These are phyloP conservation scores for Tachina grossa DNA, from an alignment of 2,888 invertebrate species.

Conservation along the genomic window DNA sequence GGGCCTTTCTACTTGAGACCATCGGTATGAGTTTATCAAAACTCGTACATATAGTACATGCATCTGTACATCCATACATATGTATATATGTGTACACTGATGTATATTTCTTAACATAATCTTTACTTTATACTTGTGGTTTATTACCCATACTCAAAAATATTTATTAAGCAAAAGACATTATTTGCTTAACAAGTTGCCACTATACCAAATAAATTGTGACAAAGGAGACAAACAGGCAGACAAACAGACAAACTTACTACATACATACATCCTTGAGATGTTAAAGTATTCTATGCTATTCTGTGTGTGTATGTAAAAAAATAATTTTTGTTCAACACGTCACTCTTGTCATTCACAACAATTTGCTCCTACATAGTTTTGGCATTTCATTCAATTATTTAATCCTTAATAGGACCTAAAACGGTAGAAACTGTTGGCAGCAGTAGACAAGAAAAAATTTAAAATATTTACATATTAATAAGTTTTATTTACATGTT, in stretches of 20 bases:
- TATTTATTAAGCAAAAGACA: constrained; percentile 13
- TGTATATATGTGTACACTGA: not conserved
- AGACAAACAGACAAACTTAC: not conserved
- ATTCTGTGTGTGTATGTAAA: constrained; percentile 4
- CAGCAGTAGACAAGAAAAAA: not conserved
- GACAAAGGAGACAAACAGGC: not conserved
- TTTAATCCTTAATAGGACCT: constrained; percentile 41
- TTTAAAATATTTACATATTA: constrained; percentile 60
- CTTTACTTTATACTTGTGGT: constrained; percentile 11
- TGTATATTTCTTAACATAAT: constrained; percentile 26
- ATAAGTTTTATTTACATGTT: constrained; percentile 65
- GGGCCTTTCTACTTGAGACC: no score
- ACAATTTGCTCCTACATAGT: not conserved
- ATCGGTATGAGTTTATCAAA: not conserved
- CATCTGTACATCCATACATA: not conserved
- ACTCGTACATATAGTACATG: constrained; percentile 17
- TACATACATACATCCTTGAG: not conserved
- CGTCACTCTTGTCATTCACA: constrained; percentile 33
- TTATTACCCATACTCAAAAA: constrained; percentile 11
- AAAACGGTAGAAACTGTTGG: constrained; percentile 29
- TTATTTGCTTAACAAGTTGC: not conserved
- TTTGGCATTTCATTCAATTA: constrained; percentile 9
- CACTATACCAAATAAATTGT: constrained; percentile 8
- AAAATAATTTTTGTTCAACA: constrained; percentile 31
- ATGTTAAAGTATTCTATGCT: not conserved